Percentiles rank a stretch among this genome's conserved stretches.
These are phyloP conservation scores for Semotilus atromaculatus DNA, from an alignment of 2,797 vertebrate genomes.

Conservation along the genomic window DNA sequence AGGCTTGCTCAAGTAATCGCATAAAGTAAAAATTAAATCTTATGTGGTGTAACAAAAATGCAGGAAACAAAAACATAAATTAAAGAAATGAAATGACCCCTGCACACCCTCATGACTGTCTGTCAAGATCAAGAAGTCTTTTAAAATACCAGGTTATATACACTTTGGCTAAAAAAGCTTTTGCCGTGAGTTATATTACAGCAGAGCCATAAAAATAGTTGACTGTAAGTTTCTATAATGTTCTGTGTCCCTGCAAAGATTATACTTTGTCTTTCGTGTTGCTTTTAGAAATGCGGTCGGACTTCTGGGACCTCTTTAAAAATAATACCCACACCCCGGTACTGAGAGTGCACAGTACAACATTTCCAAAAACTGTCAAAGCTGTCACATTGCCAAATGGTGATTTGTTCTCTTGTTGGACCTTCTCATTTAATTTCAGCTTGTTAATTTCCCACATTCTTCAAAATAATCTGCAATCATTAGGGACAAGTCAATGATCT, in stretches of 20 bases:
- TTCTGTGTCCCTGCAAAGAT: neutral
- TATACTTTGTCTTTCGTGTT: neutral
- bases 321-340: neutral
- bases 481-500: conserved; percentile 21
- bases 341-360: neutral
- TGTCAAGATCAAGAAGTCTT: neutral
- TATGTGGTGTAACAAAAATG: neutral
- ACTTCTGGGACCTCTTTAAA: conserved; percentile 20
- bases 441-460: conserved; percentile 54
- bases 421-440: conserved; percentile 46
- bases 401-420: conserved; percentile 50
- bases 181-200: neutral
- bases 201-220: neutral
- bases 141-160: neutral
- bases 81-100: neutral
- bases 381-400: conserved; percentile 44
- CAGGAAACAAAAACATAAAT: neutral
- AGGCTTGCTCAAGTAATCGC: neutral
- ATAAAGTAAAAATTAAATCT: neutral
- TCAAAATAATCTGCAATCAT: conserved; percentile 26
- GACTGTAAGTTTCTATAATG: neutral
- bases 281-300: neutral
- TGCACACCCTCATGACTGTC: neutral
- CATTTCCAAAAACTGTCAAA: conserved; percentile 6
- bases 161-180: neutral